Base-by-base conservation (phyloP, 2,113 vertebrate genomes). In the Perca schrenkii region DNA sequence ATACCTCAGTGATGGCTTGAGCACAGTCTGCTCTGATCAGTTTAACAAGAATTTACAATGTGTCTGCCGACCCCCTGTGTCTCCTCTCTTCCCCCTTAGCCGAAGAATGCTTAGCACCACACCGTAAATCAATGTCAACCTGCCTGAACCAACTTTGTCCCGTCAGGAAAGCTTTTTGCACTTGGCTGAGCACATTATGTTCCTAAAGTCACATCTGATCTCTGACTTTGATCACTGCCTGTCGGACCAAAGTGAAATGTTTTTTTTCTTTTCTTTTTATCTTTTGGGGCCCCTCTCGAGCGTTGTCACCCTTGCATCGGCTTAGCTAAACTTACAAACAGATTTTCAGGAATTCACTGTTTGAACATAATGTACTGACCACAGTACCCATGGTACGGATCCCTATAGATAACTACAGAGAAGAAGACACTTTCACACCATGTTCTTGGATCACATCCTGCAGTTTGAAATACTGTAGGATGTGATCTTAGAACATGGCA, bases 101-200 rank as follows among this genome's bases (percentile, higher is more conserved):
- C 0, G 54, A 78, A 88, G 84, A 91, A 91, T 88, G 87, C 69
- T 81, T 79, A 62, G 43, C 61, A 76, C 72, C 36, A 58, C 77
- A 52, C 77, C 22, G 61, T 86, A 86, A 87, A 93, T 92, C 86
- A 87, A 21, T 83, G 91, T 84, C 88, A 84, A 63, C 36, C 54
- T 28, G 28, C 28, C 74, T 25, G 70, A 80, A 80, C 75, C 85
- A 88, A 80, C 81, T 79, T 36, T 72, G 81, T 81, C 86, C 90
- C 87, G 92, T 93, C 93, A 90, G 80, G 72, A 82, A 54, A 4
- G 81, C 69, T 93, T 74, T 34, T 74, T 72, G 72, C 88, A 92
- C 90, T 84, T 16, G 76, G 72, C 77, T 83, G 88, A 87, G 60
- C 91, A 86, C 88, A 88, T 93, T 93, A 87, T 92, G 87, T 71